Conservation (phyloP, 2,888 invertebrate genomes). For the Diloba caeruleocephala region DNA sequence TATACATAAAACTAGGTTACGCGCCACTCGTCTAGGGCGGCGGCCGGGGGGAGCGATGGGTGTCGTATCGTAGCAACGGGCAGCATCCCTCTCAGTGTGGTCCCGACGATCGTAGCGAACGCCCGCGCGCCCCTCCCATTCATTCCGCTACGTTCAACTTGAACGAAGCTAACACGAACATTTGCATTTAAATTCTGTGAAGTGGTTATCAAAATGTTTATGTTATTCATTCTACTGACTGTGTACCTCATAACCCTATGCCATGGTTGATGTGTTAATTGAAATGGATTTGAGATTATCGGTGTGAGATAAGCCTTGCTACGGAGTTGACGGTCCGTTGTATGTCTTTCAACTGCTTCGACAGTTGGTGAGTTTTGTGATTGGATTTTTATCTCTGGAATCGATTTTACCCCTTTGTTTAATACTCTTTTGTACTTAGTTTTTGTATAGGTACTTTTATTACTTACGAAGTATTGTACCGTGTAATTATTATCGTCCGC, state of each 20-base stretch:
- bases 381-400: conserved; percentile 43
- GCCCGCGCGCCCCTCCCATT: conserved; percentile 64
- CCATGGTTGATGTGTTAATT: conserved; percentile 68
- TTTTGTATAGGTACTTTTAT: conserved; percentile 7
- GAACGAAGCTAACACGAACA: conserved; percentile 49
- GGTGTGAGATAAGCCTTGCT: conserved; percentile 64
- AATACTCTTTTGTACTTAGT: conserved; percentile 10
- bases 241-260: conserved; percentile 85
- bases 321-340: conserved; percentile 57
- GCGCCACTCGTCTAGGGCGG: conserved; percentile 82
- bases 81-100: conserved; percentile 87
- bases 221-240: conserved; percentile 81
- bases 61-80: conserved; percentile 85
- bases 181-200: conserved; percentile 59
- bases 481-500: conserved; percentile 25
- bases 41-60: conserved; percentile 74
- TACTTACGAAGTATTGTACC: conserved; percentile 21
- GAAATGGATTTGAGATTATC: conserved; percentile 72
- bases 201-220: conserved; percentile 76
- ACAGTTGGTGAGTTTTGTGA: conserved; percentile 56
- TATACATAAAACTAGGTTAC: conserved; percentile 87
- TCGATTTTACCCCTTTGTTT: conserved; percentile 20
- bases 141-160: conserved; percentile 44
- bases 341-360: conserved; percentile 56
- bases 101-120: conserved; percentile 67